phyloP scores from a whole-genome alignment of 2,797 vertebrate species.

The Monodelphis domestica region DNA sequence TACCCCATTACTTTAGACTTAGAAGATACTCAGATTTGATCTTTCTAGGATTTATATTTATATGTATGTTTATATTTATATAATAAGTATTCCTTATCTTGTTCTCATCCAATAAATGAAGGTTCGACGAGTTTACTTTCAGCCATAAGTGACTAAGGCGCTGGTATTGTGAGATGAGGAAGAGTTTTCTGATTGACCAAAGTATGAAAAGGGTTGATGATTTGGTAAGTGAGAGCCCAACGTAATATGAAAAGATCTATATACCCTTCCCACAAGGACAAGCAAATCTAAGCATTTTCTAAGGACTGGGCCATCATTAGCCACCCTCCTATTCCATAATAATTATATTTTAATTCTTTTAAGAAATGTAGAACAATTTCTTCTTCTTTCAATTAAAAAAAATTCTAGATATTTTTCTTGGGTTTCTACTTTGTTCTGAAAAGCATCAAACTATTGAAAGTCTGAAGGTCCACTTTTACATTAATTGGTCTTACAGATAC shows the following conservation, averaged over 20 bases:
- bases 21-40: neutral
- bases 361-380: conserved; percentile 66
- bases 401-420: conserved; percentile 72
- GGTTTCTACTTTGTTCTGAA: conserved; percentile 64
- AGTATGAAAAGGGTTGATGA: neutral
- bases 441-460: conserved; percentile 67
- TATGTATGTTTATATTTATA: too few relatives aligned
- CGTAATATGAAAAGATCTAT: neutral
- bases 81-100: neutral
- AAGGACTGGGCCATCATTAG: neutral
- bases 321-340: neutral
- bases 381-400: conserved; percentile 68
- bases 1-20: too few relatives aligned
- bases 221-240: neutral
- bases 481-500: conserved; percentile 70
- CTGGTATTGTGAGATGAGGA: neutral
- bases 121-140: neutral
- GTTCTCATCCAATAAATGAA: neutral
- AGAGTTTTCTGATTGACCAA: neutral
- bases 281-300: neutral
- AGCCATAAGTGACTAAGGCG: neutral
- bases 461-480: conserved; percentile 68
- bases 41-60: neutral
- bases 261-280: neutral
- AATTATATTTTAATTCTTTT: conserved; percentile 56